These are phyloP conservation scores for Drosophila borealis DNA, from an alignment of 2,888 invertebrate species.

Conservation along the genomic window DNA sequence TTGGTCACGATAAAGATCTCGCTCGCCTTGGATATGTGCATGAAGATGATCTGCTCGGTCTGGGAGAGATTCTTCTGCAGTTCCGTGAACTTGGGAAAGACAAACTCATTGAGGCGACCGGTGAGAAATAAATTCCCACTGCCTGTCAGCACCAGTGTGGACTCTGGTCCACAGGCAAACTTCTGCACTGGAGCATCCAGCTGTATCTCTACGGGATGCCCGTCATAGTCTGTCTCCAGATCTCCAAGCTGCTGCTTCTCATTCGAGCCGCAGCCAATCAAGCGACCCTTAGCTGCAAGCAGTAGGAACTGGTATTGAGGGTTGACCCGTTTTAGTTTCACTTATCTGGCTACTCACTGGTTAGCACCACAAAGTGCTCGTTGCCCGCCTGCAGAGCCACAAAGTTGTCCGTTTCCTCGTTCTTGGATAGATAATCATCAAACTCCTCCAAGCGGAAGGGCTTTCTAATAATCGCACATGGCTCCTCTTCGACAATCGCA, in stretches of 20 bases:
- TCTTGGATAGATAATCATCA: constrained; percentile 80
- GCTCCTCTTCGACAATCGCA: constrained; percentile 69
- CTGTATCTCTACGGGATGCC: constrained; percentile 81
- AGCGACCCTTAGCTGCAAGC: constrained; percentile 79
- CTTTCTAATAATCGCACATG: constrained; percentile 79
- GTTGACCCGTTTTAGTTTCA: no score
- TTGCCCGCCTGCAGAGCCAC: constrained; percentile 82
- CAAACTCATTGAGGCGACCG: constrained; percentile 83
- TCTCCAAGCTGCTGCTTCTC: constrained; percentile 80
- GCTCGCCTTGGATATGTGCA: constrained; percentile 83
- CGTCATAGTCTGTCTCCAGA: constrained; percentile 63
- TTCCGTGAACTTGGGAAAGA: constrained; percentile 83
- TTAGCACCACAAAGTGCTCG: constrained; percentile 83
- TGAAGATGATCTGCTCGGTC: constrained; percentile 81
- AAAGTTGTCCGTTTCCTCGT: constrained; percentile 83
- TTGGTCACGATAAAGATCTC: constrained; percentile 84
- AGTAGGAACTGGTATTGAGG: not conserved
- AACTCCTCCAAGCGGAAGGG: constrained; percentile 83
- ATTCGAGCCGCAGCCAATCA: constrained; percentile 84
- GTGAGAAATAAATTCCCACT: constrained; percentile 81
- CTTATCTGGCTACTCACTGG: constrained; percentile 76
- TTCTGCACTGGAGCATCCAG: constrained; percentile 79
- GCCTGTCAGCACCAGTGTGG: constrained; percentile 83
- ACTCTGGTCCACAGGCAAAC: constrained; percentile 83
- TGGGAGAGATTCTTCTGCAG: constrained; percentile 82